These are phyloP conservation scores for Spheniscus humboldti DNA, from an alignment of 2,797 vertebrate genomes.

Conservation along the genomic window DNA sequence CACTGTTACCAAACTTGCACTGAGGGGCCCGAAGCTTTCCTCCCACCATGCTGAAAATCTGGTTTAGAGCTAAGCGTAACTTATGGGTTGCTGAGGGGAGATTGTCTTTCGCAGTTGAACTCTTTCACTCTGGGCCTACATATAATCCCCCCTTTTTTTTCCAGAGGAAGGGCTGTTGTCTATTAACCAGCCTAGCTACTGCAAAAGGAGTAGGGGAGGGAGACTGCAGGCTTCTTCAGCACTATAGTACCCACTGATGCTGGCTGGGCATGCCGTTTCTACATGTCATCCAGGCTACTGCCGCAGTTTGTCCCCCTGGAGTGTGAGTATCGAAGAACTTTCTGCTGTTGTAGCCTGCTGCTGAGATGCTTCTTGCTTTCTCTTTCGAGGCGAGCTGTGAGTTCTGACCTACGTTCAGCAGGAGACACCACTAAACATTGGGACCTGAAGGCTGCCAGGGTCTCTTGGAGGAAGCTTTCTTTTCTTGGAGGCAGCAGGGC, in stretches of 20 bases:
- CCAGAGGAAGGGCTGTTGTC: not conserved
- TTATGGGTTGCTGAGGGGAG: not conserved
- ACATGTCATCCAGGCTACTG: not conserved
- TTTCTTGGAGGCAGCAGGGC: not conserved
- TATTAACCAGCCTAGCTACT: not conserved
- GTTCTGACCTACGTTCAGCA: not conserved
- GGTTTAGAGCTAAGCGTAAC: not conserved
- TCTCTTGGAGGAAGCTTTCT: not conserved
- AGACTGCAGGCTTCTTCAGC: not conserved
- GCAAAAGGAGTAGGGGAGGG: not conserved
- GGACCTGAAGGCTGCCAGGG: not conserved
- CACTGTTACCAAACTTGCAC: not conserved
- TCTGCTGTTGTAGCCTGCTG: not conserved
- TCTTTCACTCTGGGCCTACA: not conserved
- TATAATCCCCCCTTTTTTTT: not conserved
- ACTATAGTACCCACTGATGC: not conserved
- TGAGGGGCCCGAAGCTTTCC: not conserved
- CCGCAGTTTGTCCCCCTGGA: not conserved
- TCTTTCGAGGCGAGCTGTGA: not conserved
- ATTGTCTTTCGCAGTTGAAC: not conserved
- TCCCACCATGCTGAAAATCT: not conserved
- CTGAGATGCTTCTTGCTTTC: not conserved
- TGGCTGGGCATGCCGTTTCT: not conserved
- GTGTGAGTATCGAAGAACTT: not conserved
- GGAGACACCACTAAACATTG: not conserved